Evolutionary conservation across 2,797 vertebrate genomes (phyloP).

Genomic region (Coendou prehensilis): DNA sequence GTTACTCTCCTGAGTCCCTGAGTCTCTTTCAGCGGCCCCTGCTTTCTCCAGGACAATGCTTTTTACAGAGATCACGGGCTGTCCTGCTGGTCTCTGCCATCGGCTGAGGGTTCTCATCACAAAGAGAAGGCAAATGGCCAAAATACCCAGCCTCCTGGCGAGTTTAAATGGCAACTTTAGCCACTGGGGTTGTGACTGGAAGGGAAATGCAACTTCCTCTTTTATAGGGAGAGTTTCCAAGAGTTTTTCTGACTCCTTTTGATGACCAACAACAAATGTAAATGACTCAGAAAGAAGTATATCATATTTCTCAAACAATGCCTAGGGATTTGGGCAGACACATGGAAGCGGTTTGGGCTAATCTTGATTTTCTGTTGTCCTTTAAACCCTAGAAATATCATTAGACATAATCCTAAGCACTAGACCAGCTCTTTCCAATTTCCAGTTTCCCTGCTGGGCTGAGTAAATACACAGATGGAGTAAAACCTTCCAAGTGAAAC

Average conservation of each 20-base stretch:
- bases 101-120: slow-evolving; percentile 49
- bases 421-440: slow-evolving; percentile 67
- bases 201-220: slow-evolving; percentile 75
- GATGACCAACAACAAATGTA: slow-evolving; percentile 68
- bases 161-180: slow-evolving; percentile 70
- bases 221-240: slow-evolving; percentile 52
- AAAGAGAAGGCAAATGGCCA: slow-evolving; percentile 73
- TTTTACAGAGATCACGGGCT: not conserved
- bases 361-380: slow-evolving; percentile 54
- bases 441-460: slow-evolving; percentile 64
- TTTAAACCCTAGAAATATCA: slow-evolving; percentile 67
- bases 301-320: slow-evolving; percentile 69
- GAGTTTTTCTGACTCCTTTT: slow-evolving; percentile 63
- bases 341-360: slow-evolving; percentile 3
- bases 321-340: not conserved
- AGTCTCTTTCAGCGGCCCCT: slow-evolving; percentile 9
- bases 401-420: slow-evolving; percentile 51
- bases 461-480: slow-evolving; percentile 76
- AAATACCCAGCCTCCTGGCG: slow-evolving; percentile 42
- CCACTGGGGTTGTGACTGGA: slow-evolving; percentile 58
- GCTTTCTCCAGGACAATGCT: not conserved
- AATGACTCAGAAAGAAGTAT: slow-evolving; percentile 67
- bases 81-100: slow-evolving; percentile 36
- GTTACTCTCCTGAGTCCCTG: not conserved
- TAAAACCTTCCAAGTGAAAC: slow-evolving; percentile 70